A percentile compares a stretch with the other conserved stretches of the same genome.
Conservation (phyloP, 2,113 vertebrate genomes). For the Brevimyrus niger region DNA sequence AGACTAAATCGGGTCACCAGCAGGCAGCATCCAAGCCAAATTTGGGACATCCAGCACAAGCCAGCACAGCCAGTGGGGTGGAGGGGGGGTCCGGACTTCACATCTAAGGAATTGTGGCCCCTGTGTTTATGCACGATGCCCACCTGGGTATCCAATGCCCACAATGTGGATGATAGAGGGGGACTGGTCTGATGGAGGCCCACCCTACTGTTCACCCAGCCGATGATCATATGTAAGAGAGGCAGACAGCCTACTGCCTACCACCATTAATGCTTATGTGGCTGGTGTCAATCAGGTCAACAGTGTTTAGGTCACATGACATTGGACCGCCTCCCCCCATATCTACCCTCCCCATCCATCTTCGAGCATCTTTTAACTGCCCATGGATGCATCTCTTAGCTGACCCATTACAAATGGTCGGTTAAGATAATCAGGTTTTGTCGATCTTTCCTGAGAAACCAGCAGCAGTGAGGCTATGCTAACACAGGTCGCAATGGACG, state of each 20-base stretch:
- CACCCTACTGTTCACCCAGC: not conserved
- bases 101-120: not conserved
- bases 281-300: not conserved
- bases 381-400: not conserved
- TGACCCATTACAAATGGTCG: not conserved
- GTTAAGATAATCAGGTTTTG: not conserved
- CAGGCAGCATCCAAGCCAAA: not conserved
- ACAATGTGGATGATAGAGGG: not conserved
- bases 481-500: not conserved
- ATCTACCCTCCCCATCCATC: not conserved
- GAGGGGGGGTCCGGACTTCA: not conserved
- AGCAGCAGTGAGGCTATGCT: not conserved
- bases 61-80: not conserved
- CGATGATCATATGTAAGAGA: not conserved
- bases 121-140: not conserved
- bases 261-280: not conserved
- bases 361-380: not conserved
- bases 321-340: not conserved
- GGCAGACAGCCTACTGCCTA: not conserved
- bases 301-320: not conserved
- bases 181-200: not conserved
- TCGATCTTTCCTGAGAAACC: not conserved
- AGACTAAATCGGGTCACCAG: not conserved
- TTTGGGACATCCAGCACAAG: not conserved
- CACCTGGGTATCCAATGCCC: too few species aligned